Base-by-base conservation (phyloP, 2,888 invertebrate species). In the Pollenia labialis region DNA sequence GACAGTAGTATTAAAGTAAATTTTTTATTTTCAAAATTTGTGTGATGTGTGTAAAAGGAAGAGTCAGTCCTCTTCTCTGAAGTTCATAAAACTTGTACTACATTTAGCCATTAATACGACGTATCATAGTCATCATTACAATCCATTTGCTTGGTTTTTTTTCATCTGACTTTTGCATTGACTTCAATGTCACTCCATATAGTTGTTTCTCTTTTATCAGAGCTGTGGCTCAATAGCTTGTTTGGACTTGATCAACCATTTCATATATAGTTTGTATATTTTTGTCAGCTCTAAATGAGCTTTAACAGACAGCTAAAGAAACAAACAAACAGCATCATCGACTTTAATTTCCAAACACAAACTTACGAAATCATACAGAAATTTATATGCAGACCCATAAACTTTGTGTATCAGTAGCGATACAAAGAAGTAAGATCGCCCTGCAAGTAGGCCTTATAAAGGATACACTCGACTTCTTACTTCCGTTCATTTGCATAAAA, bases 111-210 rank as follows among this genome's bases (percentile, higher is more conserved):
- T 72, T 77, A 71, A 76, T 71, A 74, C 42, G 40, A 56, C n/a
- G 58, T 60, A 56, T 68, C 75, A 42, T 68, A 66, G 77, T 54
- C 83, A 72, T 72, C 64, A 77, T 72, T 83, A 71, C 42, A 71
- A 71, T 64, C 42, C 56, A 77, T 71, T 71, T 56, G 18, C 6
- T 64, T 72, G 44, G 7, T 64, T 52, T 44, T n/a, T 40, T 40
- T 18, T 18, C 32, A 7, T 11, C 11, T n/a, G 12, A 11, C 12
- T 44, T 74, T 32, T 52, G 44, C 42, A 50, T 66, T 74, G 56
- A 72, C 72, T 84, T 79, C 66, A 79, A 79, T 84, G 79, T 84
- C 79, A 79, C 72, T 72, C 72, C 79, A 60, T 84, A 56, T 77
- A 54, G 77, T 66, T 62, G 62, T n/a, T 68, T 58, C 14, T 40